phyloP scores from a whole-genome alignment of 2,888 invertebrate species.

The Cetonia aurata region DNA sequence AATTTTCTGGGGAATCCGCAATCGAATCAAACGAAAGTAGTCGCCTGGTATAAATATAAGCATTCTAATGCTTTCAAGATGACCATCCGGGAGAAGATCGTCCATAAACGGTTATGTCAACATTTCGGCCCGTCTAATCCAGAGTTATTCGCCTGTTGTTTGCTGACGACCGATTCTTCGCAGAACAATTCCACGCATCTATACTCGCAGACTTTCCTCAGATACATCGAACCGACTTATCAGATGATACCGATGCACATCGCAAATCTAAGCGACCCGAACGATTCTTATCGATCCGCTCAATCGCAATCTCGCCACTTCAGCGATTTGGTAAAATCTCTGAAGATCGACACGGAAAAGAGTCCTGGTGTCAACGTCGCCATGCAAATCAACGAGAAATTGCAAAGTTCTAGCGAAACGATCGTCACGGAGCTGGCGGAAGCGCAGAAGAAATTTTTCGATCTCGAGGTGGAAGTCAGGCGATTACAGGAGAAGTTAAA shows the following conservation, averaged over 20 bases:
- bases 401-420: slow-evolving; percentile 60
- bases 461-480: slow-evolving; percentile 63
- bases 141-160: slow-evolving; percentile 74
- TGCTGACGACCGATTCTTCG: slow-evolving; percentile 70
- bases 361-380: slow-evolving; percentile 57
- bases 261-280: slow-evolving; percentile 66
- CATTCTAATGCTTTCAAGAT: slow-evolving; percentile 69
- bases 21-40: slow-evolving; percentile 67
- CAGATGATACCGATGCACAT: slow-evolving; percentile 69
- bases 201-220: slow-evolving; percentile 74
- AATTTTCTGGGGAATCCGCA: slow-evolving; percentile 69
- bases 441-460: slow-evolving; percentile 60
- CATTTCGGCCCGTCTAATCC: slow-evolving; percentile 70
- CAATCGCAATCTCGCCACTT: slow-evolving; percentile 59
- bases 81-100: slow-evolving; percentile 74
- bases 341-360: slow-evolving; percentile 55
- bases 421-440: slow-evolving; percentile 58
- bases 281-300: slow-evolving; percentile 60
- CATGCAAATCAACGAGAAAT: slow-evolving; percentile 60
- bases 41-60: slow-evolving; percentile 79
- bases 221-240: slow-evolving; percentile 70
- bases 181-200: slow-evolving; percentile 72
- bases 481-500: slow-evolving; percentile 46
- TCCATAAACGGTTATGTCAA: slow-evolving; percentile 74
- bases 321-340: slow-evolving; percentile 56